Conservation (phyloP, 2,797 vertebrate species). For the Lacerta bilineata region DNA sequence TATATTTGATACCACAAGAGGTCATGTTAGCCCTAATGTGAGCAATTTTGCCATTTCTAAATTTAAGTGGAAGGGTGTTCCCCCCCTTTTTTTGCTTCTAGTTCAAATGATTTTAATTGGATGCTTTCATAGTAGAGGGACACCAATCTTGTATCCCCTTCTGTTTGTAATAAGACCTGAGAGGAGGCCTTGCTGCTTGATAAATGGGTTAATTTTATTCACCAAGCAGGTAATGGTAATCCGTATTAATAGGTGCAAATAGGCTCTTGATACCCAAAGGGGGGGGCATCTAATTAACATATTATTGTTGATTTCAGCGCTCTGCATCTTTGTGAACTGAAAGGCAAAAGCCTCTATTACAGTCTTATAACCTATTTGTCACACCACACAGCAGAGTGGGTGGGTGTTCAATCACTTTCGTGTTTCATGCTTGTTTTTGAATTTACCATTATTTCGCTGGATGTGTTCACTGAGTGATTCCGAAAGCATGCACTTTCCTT, state of each 20-base stretch:
- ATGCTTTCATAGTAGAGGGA: conserved; percentile 63
- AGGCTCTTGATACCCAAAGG: conserved; percentile 67
- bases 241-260: conserved; percentile 71
- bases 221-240: conserved; percentile 72
- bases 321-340: conserved; percentile 68
- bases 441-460: conserved; percentile 64
- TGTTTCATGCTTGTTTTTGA: conserved; percentile 72
- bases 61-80: conserved; percentile 54
- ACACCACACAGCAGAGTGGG: conserved; percentile 69
- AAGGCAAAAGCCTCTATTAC: conserved; percentile 68
- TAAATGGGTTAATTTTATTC: conserved; percentile 74
- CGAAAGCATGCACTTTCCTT: conserved; percentile 69
- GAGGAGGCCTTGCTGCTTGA: conserved; percentile 60
- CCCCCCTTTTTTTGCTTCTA: conserved; percentile 55
- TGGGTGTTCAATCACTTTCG: conserved; percentile 75
- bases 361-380: conserved; percentile 75
- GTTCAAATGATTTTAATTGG: conserved; percentile 76
- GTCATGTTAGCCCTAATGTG: conserved; percentile 46
- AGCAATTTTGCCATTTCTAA: conserved; percentile 61
- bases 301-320: conserved; percentile 71
- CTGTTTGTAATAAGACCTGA: conserved; percentile 66
- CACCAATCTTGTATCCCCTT: conserved; percentile 52
- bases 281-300: conserved; percentile 70
- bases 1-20: conserved; percentile 62
- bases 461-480: conserved; percentile 73